A percentile compares a stretch with the other conserved stretches of the same genome.
phyloP scores from a whole-genome alignment of 2,797 vertebrate genomes.

The Xenopus petersii region DNA sequence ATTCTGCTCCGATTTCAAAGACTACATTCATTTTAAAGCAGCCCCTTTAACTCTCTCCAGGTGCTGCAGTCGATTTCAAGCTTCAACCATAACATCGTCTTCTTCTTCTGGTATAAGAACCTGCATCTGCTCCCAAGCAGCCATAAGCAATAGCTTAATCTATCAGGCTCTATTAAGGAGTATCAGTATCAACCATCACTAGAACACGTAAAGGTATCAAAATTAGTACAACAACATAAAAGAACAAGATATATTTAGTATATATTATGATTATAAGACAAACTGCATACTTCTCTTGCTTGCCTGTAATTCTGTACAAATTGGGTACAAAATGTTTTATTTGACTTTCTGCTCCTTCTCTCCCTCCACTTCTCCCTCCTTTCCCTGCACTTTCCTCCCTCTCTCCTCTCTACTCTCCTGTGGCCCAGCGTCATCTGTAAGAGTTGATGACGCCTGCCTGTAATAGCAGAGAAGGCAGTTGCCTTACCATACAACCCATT shows the following conservation, averaged over 20 bases:
- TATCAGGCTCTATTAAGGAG: not conserved
- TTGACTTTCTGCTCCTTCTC: slow-evolving; percentile 45
- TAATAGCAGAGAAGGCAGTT: slow-evolving; percentile 43
- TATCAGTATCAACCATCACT: not conserved
- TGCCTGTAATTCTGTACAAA: slow-evolving; percentile 82
- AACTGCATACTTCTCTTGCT: not conserved
- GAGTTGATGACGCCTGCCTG: slow-evolving; percentile 74
- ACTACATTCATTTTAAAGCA: slow-evolving; percentile 1
- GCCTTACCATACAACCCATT: slow-evolving; percentile 62
- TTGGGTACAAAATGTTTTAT: slow-evolving; percentile 80
- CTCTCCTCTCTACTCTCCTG: slow-evolving; percentile 42
- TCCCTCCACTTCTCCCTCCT: slow-evolving; percentile 25
- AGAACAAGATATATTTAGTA: no score
- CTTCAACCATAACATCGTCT: not conserved
- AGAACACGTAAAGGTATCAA: not conserved
- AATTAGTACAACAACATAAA: not conserved
- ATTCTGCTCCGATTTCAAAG: slow-evolving; percentile 15
- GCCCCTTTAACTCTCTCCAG: slow-evolving; percentile 3
- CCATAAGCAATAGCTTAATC: no score
- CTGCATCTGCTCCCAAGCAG: no score
- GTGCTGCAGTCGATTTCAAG: not conserved
- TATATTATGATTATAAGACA: no score
- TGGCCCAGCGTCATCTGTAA: slow-evolving; percentile 68
- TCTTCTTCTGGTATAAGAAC: not conserved
- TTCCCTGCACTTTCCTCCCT: slow-evolving; percentile 19